Percentiles rank a stretch among this genome's conserved stretches.
phyloP scores from a whole-genome alignment of 2,888 invertebrate species.

The Neoscelio sp. region DNA sequence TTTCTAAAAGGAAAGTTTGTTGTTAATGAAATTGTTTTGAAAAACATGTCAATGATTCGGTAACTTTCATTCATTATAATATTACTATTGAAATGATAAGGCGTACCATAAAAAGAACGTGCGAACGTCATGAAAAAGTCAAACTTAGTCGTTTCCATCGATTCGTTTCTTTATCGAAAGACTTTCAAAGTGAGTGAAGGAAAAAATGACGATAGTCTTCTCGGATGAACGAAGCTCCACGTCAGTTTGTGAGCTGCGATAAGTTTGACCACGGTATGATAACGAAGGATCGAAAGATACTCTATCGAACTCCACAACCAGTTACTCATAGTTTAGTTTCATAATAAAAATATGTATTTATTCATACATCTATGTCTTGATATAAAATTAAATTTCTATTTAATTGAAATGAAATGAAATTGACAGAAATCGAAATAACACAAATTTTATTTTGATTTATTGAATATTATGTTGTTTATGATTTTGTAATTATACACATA shows the following conservation, averaged over 20 bases:
- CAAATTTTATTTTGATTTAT: no score
- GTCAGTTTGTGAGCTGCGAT: slow-evolving; percentile 51
- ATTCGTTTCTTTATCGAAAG: slow-evolving; percentile 55
- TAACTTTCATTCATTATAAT: slow-evolving; percentile 36
- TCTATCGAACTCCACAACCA: background rate
- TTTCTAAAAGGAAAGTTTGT: no score
- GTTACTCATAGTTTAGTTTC: background rate
- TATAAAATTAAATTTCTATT: no score
- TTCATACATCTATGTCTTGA: no score
- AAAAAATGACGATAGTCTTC: slow-evolving; percentile 54
- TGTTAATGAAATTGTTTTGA: background rate
- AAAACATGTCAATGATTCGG: slow-evolving; percentile 3
- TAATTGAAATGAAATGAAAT: no score
- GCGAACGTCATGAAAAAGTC: slow-evolving; percentile 50
- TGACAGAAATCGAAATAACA: no score
- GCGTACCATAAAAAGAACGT: slow-evolving; percentile 37
- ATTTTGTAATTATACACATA: no score
- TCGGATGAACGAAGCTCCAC: slow-evolving; percentile 41
- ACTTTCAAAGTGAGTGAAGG: slow-evolving; percentile 43
- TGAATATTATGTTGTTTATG: no score
- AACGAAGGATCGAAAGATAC: slow-evolving; percentile 27
- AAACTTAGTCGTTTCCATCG: slow-evolving; percentile 48
- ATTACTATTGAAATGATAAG: slow-evolving; percentile 33
- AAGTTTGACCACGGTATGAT: slow-evolving; percentile 54
- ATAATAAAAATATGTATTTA: slow-evolving; percentile 6